Evolutionary conservation across 2,888 invertebrate genomes (phyloP), one percentile per base, ranked within the genome.

Genomic region (Eristalinus sepulchralis): DNA sequence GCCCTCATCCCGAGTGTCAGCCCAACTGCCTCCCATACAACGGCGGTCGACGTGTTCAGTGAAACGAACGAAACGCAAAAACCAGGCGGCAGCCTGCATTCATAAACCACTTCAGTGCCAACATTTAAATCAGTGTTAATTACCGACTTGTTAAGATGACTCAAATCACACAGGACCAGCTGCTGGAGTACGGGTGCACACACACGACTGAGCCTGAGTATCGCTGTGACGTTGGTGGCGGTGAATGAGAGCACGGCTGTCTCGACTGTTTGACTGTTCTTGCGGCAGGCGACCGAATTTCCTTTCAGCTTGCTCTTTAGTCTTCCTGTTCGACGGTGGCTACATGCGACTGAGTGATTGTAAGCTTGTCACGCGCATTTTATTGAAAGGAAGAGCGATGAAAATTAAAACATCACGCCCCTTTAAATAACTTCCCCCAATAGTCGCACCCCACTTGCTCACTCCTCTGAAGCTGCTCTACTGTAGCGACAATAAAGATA

Each of bases 61-160:
- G 8, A 34, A 66, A 59, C n/a, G 67, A 79, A 68, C 17, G 13
- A 57, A 27, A 63, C 73, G 64, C 79, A 73, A n/a, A 36, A 77
- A 70, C 64, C 67, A 10, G 55, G 31, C 33, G 47, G 22, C 60
- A 60, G 60, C 17, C 17, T 39, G 31, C 53, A 13, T 5, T 20
- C 59, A 13, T 24, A 47, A 33, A 27, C 53, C 39, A 39, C 57
- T 53, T 27, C 57, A 24, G 70, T 13, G 47, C 57, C 60, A 55
- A 53, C 78, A 73, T 83, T 83, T 77, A 85, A 85, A 85, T 85
- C 85, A 82, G 72, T 82, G 77, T 85, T 85, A 85, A 85, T 85
- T 85, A 85, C 85, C 81, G 77, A 73, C 85, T 82, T 82, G 82
- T 85, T 84, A 81, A 82, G 76, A 60, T 34, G 68, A 57, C 55